phyloP scores from a whole-genome alignment of 2,113 vertebrate species.

The Catharus bicknelli region DNA sequence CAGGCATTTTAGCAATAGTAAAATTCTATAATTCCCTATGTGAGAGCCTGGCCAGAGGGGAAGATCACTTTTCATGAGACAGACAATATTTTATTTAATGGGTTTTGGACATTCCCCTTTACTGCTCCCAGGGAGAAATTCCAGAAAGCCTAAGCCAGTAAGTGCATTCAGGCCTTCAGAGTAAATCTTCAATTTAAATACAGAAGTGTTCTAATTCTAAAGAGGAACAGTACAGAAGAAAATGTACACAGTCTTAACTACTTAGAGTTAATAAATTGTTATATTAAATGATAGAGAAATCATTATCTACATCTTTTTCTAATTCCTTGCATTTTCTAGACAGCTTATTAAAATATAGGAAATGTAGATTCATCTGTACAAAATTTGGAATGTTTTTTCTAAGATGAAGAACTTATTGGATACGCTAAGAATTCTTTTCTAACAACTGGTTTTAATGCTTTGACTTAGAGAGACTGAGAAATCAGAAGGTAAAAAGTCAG shows the following conservation, averaged over 20 bases:
- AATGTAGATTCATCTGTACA: conserved; percentile 59
- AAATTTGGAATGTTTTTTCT: conserved; percentile 63
- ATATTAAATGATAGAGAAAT: conserved; percentile 54
- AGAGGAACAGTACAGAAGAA: conserved; percentile 33
- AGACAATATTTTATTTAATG: neutral
- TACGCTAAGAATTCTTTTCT: conserved; percentile 60
- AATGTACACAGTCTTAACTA: neutral
- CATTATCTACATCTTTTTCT: conserved; percentile 67
- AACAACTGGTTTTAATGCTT: conserved; percentile 72
- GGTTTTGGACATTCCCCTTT: neutral
- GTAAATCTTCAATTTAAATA: neutral
- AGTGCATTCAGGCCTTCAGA: conserved; percentile 1
- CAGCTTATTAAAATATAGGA: conserved; percentile 64
- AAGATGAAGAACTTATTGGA: conserved; percentile 52
- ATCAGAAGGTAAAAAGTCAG: conserved; percentile 57
- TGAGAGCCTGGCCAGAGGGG: neutral
- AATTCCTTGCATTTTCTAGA: conserved; percentile 73
- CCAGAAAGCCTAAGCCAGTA: neutral
- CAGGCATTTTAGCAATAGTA: neutral
- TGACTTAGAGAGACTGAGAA: conserved; percentile 60
- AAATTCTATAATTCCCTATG: neutral
- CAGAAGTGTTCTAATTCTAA: neutral
- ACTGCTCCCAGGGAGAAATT: conserved; percentile 28
- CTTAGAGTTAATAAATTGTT: conserved; percentile 55
- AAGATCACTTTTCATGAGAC: neutral